Base-by-base conservation (phyloP, 2,888 invertebrate genomes). In the Panzeria rudis region DNA sequence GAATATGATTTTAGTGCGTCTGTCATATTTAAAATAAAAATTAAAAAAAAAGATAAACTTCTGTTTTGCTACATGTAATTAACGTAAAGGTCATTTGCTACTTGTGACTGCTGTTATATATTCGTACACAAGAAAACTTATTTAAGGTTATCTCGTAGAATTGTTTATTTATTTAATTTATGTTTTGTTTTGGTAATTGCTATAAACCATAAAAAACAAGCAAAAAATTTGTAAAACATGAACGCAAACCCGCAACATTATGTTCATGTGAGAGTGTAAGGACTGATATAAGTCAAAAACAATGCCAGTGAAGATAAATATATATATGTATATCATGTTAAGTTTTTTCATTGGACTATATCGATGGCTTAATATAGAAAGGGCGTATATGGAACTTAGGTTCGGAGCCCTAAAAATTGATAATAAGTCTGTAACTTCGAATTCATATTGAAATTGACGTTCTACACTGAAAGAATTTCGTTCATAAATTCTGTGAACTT, bases 21-120 rank as follows among this genome's bases (percentile, higher is more conserved):
- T 59, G 69, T 83, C 59, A 38, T 44, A 68, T 69, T 69, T 38
- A 54, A 69, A 47, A 11, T 47, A 44, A 44, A 64, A 54, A 20
- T 15, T 25, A 35, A 64, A 25, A 44, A 20, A 11, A 41, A 47
- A n/a, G 13, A 64, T 13, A 35, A 54, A 50, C 41, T 75, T 69
- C 54, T 78, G 66, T 69, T 66, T 69, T 69, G 32, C 61, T 78
- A 50, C 29, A 81, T 56, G 69, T 81, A 85, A 85, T 85, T 85
- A 85, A 78, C 75, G 69, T 69, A 75, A 82, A 85, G 82, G 85
- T 82, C 78, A 82, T 78, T 75, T 71, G 75, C 77, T 61, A 73
- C 59, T 78, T 41, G 1, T 35, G 61, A 61, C 32, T 72, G 54
- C 25, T 64, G 47, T 25, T 50, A 52, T 23, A 25, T 11, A 62